A percentile compares a stretch with the other conserved stretches of the same genome.
phyloP scores from a whole-genome alignment of 2,797 vertebrate species.

The Malurus leucopterus region DNA sequence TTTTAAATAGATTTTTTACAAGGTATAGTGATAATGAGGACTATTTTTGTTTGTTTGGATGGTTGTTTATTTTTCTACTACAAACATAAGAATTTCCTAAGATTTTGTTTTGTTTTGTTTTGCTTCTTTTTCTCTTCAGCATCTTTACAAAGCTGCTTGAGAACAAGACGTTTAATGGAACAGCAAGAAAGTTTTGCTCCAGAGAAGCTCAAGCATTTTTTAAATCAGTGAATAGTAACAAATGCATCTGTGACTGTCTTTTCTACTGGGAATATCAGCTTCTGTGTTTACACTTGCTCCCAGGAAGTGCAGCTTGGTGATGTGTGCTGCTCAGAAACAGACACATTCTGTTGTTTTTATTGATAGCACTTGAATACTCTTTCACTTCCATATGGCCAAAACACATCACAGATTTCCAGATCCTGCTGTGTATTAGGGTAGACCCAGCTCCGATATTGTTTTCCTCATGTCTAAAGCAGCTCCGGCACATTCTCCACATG shows the following conservation, averaged over 20 bases:
- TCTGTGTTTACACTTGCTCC: background rate
- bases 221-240: background rate
- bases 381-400: slow-evolving; percentile 42
- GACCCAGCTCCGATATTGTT: slow-evolving; percentile 4
- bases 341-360: slow-evolving; percentile 16
- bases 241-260: background rate
- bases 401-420: slow-evolving; percentile 1
- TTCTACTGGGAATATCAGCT: background rate
- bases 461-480: slow-evolving; percentile 13
- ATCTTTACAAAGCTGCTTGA: background rate
- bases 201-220: background rate
- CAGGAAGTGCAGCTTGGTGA: background rate
- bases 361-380: slow-evolving; percentile 17
- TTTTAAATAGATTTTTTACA: background rate
- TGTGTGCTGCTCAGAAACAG: slow-evolving; percentile 8
- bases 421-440: slow-evolving; percentile 22
- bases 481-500: slow-evolving; percentile 51
- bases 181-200: background rate
- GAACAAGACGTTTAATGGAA: background rate
- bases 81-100: background rate
- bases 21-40: background rate
- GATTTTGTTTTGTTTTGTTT: background rate
- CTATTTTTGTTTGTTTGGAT: background rate
- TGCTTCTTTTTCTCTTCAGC: background rate
- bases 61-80: background rate